A percentile compares a stretch with the other conserved stretches of the same genome.
Evolutionary conservation across 2,888 invertebrate species (phyloP).

Genomic region (Athrips mouffetella): DNA sequence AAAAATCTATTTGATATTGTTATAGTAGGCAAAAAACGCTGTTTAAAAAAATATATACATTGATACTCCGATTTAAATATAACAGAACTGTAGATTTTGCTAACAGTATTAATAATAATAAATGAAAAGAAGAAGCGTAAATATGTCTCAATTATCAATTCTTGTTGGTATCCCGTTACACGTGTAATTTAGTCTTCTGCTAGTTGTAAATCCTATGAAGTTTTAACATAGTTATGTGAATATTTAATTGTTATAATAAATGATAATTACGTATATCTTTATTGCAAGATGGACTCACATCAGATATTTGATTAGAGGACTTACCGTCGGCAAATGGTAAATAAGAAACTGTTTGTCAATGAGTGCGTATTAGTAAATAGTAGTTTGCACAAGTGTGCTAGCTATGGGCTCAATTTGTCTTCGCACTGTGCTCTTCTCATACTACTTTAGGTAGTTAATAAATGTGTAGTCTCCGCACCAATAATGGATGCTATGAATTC

Average conservation of each 20-base stretch:
- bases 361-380: constrained; percentile 10
- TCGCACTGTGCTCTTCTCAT: constrained; percentile 6
- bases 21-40: too few species aligned
- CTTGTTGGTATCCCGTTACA: too few species aligned
- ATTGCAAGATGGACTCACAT: constrained; percentile 56
- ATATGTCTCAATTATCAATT: too few species aligned
- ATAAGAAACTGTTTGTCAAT: constrained; percentile 5
- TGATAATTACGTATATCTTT: constrained; percentile 27
- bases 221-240: background rate
- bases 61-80: too few species aligned
- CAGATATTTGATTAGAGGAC: constrained; percentile 43
- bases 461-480: too few species aligned
- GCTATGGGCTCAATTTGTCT: background rate
- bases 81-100: too few species aligned
- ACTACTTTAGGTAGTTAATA: too few species aligned
- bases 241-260: background rate
- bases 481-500: too few species aligned
- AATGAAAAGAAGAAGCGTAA: too few species aligned
- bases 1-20: too few species aligned
- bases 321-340: constrained; percentile 51
- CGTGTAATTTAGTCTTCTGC: constrained; percentile 21
- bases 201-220: constrained; percentile 6
- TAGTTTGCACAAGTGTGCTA: constrained; percentile 3
- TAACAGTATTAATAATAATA: too few species aligned
- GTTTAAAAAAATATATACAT: too few species aligned